These are phyloP conservation scores for Hirtodrosophila cameraria DNA, from an alignment of 2,888 invertebrate genomes.

Conservation along the genomic window DNA sequence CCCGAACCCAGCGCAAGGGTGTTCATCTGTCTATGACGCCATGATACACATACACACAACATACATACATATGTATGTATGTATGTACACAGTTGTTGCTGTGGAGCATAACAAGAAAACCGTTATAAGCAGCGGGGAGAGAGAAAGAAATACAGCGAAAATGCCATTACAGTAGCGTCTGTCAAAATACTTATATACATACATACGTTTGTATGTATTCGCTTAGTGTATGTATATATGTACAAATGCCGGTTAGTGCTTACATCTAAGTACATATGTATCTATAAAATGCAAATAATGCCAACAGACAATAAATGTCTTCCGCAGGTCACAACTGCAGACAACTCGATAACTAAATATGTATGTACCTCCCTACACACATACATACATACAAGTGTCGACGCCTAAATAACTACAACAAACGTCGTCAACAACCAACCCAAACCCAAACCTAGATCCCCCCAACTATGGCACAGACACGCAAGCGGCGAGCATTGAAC, in stretches of 20 bases:
- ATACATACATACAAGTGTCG: constrained; percentile 12
- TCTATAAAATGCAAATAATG: constrained; percentile 8
- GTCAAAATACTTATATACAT: too few species aligned
- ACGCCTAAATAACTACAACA: constrained; percentile 4
- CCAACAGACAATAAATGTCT: constrained; percentile 28
- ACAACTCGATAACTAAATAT: constrained; percentile 19
- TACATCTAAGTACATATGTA: neutral
- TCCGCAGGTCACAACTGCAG: constrained; percentile 24
- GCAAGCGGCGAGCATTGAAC: constrained; percentile 28
- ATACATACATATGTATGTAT: too few species aligned
- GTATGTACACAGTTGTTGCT: too few species aligned
- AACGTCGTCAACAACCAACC: constrained; percentile 3
- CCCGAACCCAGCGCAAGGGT: neutral
- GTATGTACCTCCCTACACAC: constrained; percentile 6
- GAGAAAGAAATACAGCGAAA: too few species aligned
- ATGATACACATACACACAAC: neutral
- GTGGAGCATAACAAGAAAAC: too few species aligned
- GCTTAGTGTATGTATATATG: too few species aligned
- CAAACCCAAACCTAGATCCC: too few species aligned
- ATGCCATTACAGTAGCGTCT: too few species aligned
- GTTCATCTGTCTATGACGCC: constrained; percentile 23
- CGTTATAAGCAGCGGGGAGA: too few species aligned
- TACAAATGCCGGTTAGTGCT: too few species aligned
- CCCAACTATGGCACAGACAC: constrained; percentile 12
- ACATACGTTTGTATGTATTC: too few species aligned